Percentiles rank a stretch among this genome's conserved stretches.
Evolutionary conservation across 2,113 vertebrate species (phyloP).

Genomic region (Calonectris borealis): DNA sequence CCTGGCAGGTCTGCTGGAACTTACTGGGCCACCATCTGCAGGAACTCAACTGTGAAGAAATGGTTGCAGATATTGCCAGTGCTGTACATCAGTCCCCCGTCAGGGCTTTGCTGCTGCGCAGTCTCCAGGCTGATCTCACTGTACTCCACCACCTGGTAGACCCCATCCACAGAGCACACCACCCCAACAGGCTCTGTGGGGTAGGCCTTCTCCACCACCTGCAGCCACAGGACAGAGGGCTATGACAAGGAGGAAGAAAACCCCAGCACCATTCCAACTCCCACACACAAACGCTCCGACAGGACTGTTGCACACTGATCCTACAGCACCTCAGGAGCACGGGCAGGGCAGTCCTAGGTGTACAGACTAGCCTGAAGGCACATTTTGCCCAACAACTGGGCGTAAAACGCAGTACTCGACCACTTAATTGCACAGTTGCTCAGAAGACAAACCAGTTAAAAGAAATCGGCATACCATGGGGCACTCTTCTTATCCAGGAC

Average conservation of each 20-base stretch:
- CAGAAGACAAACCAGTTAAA: background rate
- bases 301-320: background rate
- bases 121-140: constrained; percentile 85
- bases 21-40: constrained; percentile 81
- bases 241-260: background rate
- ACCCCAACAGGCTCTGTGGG: constrained; percentile 90
- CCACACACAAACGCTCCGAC: background rate
- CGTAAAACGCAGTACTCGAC: background rate
- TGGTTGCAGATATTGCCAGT: constrained; percentile 96
- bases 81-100: constrained; percentile 79
- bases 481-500: background rate
- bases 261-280: background rate
- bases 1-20: constrained; percentile 12
- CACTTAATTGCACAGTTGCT: background rate
- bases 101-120: constrained; percentile 50
- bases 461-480: background rate
- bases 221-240: background rate
- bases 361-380: background rate
- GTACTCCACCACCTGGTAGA: constrained; percentile 93
- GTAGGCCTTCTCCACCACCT: constrained; percentile 91
- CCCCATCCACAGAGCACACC: constrained; percentile 84
- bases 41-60: constrained; percentile 88
- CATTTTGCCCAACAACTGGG: background rate
- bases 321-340: background rate
- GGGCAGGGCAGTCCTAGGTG: background rate